Evolutionary conservation across 2,113 vertebrate species (phyloP), one percentile per base, ranked within the genome.

Genomic region (Chrysochloris asiatica): DNA sequence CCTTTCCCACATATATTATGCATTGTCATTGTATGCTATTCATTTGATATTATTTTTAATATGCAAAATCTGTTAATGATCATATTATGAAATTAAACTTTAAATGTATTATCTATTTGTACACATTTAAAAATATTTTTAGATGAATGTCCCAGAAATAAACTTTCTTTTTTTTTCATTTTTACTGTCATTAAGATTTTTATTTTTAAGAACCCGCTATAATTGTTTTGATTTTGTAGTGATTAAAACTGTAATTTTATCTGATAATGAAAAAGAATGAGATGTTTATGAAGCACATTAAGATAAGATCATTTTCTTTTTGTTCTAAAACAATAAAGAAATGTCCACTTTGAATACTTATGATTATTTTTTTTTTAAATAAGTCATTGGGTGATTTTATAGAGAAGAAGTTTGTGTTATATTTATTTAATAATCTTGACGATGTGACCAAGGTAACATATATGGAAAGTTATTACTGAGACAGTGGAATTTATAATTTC

Each of bases 211-310:
- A 67, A 77, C 6, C 61, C 45, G 72, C 50, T 61, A 3, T 45
- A 30, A 52, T 78, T 79, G 4, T 54, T 56, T 95, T 36, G 17
- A 12, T 91, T 88, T 81, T 77, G 38, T 9, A 85, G 33, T 77
- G 1, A 75, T 61, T 80, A 8, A 45, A 3, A 89, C 9, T 92
- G 10, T 71, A 56, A 33, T 36, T 93, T 0, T 19, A 93, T 4
- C 79, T 93, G 61, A n/a, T 13, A 87, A 26, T 79, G n/a, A 59
- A 83, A 92, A 95, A 79, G 14, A 52, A 79, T 56, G 11, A 85
- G 87, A 30, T 56, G 85, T 73, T 89, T 48, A 87, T 82, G 21
- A 79, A 93, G 6, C 50, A 50, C 2, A 90, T 54, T 41, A 54
- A 79, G 56, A 80, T 33, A 67, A 14, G 6, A 30, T 56, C 45